Evolutionary conservation across 2,797 vertebrate genomes (phyloP).

Genomic region (Allobates femoralis): DNA sequence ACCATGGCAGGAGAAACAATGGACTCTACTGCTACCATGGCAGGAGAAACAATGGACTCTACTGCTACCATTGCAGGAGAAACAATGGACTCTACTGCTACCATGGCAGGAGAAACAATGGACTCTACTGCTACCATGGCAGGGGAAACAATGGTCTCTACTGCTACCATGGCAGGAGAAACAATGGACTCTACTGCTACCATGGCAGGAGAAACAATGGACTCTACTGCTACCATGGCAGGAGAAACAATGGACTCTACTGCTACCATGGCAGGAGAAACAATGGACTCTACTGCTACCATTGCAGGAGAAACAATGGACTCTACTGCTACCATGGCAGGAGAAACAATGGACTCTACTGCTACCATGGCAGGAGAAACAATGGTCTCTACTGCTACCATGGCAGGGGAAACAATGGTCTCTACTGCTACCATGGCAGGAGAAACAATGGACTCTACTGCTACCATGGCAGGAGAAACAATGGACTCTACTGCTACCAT

Average conservation of each 20-base stretch:
- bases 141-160: background rate
- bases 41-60: background rate
- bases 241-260: background rate
- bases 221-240: background rate
- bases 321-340: background rate
- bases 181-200: background rate
- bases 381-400: background rate
- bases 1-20: background rate
- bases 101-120: background rate
- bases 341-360: background rate
- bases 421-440: background rate
- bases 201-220: background rate
- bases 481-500: no score
- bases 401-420: background rate
- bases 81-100: background rate
- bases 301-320: background rate
- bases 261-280: background rate
- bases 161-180: background rate
- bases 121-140: background rate
- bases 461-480: no score
- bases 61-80: background rate
- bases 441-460: background rate
- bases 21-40: background rate
- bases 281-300: background rate
- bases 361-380: background rate